Base-by-base conservation (phyloP, 2,113 vertebrate genomes). In the Pipra filicauda region DNA sequence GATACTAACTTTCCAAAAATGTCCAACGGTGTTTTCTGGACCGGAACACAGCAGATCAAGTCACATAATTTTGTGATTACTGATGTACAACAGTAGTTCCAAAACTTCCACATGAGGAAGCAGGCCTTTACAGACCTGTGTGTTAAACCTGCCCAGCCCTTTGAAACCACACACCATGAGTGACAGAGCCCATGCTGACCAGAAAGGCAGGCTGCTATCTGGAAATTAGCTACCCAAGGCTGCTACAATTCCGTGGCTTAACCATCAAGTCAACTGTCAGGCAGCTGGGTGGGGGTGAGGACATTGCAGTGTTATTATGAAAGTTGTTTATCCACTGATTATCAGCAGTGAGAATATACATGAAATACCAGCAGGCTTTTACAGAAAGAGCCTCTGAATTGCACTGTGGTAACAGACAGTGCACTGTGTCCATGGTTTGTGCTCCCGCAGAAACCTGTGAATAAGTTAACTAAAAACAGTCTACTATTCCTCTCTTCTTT, bases 301-400 rank as follows among this genome's bases (percentile, higher is more conserved):
- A 54, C 31, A 64, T 92, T 95, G 89, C 92, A 95, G 52, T 28
- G 48, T 23, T 74, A 10, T 96, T 95, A 85, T 97, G 96, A 95
- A 96, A 97, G 89, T 43, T 95, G 93, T 95, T 96, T 95, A 92
- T 92, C 95, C 94, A 61, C 94, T 92, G 95, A 95, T 96, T 89
- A 96, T 97, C 94, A 95, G 89, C 86, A 92, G 76, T 80, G 81
- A 71, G 84, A 92, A 51, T 5, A 2, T 55, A 84, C 7, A 8
- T 35, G 95, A 96, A 95, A 83, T 95, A 95, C 91, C 94, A 95
- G 74, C 74, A 88, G 62, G 31, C 35, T 88, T 97, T 83, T 83
- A 89, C 85, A 89, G 92, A 91, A 80, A 74, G 76, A 62, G 41
- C 54, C 71, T 88, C 79, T 76, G 52, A 61, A 73, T 73, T 95